These are phyloP conservation scores for Tragelaphus imberbis DNA, from an alignment of 2,113 vertebrate species.

Conservation along the genomic window DNA sequence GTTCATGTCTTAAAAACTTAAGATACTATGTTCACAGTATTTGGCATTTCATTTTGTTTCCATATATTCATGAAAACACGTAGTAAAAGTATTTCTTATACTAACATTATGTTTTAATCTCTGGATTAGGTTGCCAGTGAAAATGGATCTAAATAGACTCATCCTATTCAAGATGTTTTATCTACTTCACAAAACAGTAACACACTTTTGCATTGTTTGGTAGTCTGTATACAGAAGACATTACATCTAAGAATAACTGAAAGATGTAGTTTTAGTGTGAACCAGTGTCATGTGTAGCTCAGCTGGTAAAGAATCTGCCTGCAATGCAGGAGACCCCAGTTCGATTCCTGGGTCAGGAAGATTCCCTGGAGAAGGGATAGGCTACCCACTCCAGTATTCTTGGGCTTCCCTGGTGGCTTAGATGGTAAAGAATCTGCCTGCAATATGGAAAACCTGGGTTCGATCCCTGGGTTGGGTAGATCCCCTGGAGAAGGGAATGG, in stretches of 20 bases:
- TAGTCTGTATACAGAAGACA: background rate
- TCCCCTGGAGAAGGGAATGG: background rate
- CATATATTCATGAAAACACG: background rate
- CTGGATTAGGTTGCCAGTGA: background rate
- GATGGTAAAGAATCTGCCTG: background rate
- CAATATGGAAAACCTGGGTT: background rate
- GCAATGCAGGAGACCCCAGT: background rate
- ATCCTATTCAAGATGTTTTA: background rate
- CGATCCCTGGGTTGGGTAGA: background rate
- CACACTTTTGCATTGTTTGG: background rate
- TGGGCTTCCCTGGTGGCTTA: background rate
- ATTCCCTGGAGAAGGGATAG: background rate
- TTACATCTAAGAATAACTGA: background rate
- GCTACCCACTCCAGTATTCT: background rate
- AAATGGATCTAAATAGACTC: background rate
- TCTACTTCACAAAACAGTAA: background rate
- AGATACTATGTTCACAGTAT: background rate
- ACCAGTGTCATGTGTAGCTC: background rate
- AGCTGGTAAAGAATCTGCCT: background rate
- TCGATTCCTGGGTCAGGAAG: background rate
- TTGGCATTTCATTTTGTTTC: constrained; percentile 41
- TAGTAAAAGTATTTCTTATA: background rate
- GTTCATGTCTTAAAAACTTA: background rate
- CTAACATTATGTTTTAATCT: background rate
- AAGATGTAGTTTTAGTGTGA: background rate